phyloP scores from a whole-genome alignment of 2,113 vertebrate species.

The Choloepus hoffmanni region DNA sequence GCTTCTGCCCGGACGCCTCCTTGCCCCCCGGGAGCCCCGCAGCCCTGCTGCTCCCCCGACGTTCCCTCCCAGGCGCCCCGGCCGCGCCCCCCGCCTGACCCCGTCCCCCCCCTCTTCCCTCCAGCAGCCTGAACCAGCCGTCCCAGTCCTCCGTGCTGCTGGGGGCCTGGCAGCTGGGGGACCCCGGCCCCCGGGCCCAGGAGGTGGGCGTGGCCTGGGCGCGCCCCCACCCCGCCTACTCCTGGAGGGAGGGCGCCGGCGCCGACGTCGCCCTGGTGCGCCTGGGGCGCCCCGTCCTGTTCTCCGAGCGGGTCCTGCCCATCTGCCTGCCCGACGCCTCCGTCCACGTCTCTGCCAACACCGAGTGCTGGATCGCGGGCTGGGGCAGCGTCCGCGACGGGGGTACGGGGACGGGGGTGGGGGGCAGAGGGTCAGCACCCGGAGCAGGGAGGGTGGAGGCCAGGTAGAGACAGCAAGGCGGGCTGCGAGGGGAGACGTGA shows the following conservation, averaged over 20 bases:
- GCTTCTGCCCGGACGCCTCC: not conserved
- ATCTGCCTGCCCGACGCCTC: constrained; percentile 77
- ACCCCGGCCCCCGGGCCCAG: constrained; percentile 70
- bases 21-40: not conserved
- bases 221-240: constrained; percentile 73
- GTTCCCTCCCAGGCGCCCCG: not conserved
- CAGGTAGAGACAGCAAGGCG: not conserved
- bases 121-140: constrained; percentile 48
- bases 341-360: not conserved
- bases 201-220: constrained; percentile 70
- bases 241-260: constrained; percentile 65
- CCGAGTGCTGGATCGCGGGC: constrained; percentile 79
- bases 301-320: constrained; percentile 73
- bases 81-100: not conserved
- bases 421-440: not conserved
- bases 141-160: constrained; percentile 73
- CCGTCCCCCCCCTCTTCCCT: not conserved
- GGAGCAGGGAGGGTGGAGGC: not conserved
- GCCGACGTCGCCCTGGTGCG: constrained; percentile 81
- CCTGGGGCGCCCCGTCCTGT: constrained; percentile 69
- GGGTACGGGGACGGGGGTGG: not conserved
- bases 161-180: constrained; percentile 79
- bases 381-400: constrained; percentile 76
- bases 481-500: not conserved
- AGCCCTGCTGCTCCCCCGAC: rapidly evolving